phyloP scores from a whole-genome alignment of 2,888 invertebrate genomes.

The Protonemura montana region DNA sequence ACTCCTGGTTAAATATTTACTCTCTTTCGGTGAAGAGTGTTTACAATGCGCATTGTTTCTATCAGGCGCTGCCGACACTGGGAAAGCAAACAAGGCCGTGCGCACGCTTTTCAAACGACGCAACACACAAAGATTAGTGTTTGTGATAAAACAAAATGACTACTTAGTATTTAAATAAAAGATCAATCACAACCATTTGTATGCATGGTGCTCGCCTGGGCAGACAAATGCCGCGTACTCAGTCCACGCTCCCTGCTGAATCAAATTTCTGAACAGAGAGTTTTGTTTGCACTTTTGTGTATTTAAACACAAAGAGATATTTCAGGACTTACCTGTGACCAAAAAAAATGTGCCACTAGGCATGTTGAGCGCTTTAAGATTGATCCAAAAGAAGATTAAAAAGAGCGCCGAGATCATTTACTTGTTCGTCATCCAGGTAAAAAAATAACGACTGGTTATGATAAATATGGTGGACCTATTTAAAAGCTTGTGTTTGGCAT shows the following conservation, averaged over 20 bases:
- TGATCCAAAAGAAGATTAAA: no score
- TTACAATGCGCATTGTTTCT: constrained; percentile 7
- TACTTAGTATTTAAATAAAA: neutral
- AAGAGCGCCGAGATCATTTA: no score
- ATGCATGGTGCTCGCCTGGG: no score
- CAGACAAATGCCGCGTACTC: no score
- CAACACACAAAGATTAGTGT: neutral
- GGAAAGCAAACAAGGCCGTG: neutral
- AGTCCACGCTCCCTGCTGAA: neutral
- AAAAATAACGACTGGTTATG: neutral
- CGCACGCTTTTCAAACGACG: neutral
- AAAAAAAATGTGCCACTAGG: no score
- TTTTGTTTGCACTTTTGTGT: no score
- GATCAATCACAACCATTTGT: neutral
- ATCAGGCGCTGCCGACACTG: neutral
- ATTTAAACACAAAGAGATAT: no score
- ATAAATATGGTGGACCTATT: no score
- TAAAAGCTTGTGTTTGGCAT: no score
- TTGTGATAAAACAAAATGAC: neutral
- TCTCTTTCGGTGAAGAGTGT: neutral
- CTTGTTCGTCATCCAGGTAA: no score
- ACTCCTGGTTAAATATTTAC: neutral
- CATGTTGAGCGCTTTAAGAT: no score
- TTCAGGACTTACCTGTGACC: no score
- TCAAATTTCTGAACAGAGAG: neutral